Evolutionary conservation across 2,888 invertebrate species (phyloP).

Genomic region (Drosophila mercatorum): DNA sequence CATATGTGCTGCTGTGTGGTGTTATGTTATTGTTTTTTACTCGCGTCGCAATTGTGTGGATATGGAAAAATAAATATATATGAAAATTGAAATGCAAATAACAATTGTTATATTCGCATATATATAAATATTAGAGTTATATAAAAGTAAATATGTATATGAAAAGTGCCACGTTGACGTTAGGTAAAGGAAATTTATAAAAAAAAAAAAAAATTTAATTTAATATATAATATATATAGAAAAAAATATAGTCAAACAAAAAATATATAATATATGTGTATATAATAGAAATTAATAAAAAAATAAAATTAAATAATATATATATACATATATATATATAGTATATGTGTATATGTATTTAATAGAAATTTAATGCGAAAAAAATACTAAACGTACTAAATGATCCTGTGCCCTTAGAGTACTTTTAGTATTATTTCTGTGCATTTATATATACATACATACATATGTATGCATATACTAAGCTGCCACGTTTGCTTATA

Average conservation of each 20-base stretch:
- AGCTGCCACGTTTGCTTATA: conserved; percentile 3
- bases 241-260: neutral
- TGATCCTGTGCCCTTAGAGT: no score
- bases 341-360: no score
- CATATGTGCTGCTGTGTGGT: neutral
- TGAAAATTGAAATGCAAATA: conserved; percentile 7
- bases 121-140: conserved; percentile 1
- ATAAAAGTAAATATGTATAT: conserved; percentile 3
- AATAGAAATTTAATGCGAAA: no score
- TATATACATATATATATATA: neutral
- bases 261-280: neutral
- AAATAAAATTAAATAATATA: neutral
- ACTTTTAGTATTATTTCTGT: no score
- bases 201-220: neutral
- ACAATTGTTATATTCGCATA: neutral
- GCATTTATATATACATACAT: no score
- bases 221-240: neutral
- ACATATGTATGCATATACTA: neutral
- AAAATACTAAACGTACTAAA: no score
- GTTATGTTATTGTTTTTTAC: conserved; percentile 14
- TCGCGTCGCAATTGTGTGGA: conserved; percentile 28
- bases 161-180: conserved; percentile 30
- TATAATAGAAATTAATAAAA: neutral
- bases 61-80: neutral
- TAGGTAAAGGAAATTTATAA: neutral